Percentiles rank a stretch among this genome's conserved stretches.
Evolutionary conservation across 2,113 vertebrate species (phyloP).

Genomic region (Phrynosoma platyrhinos): DNA sequence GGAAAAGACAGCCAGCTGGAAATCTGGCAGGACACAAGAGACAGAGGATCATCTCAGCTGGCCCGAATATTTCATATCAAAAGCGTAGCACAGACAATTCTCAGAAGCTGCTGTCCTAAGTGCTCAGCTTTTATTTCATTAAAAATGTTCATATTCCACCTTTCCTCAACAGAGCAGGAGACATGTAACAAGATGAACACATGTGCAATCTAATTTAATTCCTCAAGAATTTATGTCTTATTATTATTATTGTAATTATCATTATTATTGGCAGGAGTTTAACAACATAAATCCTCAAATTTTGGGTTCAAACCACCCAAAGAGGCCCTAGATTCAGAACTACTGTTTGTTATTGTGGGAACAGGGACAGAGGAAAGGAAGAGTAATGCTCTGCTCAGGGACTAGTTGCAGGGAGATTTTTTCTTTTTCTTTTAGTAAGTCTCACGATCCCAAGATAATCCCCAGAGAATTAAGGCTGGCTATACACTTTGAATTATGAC

Average conservation of each 20-base stretch:
- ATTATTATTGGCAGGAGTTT: not conserved
- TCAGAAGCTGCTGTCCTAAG: too few relatives aligned
- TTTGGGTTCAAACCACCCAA: not conserved
- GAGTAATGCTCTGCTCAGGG: not conserved
- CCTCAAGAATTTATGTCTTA: not conserved
- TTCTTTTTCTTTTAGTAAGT: not conserved
- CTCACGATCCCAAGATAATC: not conserved
- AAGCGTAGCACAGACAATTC: too few relatives aligned
- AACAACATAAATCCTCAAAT: not conserved
- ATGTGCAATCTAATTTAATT: not conserved
- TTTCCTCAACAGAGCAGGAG: not conserved
- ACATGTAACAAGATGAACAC: not conserved
- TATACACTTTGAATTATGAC: not conserved
- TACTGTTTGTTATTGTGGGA: not conserved
- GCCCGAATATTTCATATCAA: too few relatives aligned
- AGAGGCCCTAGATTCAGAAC: not conserved
- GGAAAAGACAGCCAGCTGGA: too few relatives aligned
- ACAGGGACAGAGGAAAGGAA: not conserved
- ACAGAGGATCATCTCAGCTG: too few relatives aligned
- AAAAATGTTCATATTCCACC: too few relatives aligned
- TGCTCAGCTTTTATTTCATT: too few relatives aligned
- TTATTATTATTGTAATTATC: too few relatives aligned
- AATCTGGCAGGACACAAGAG: too few relatives aligned
- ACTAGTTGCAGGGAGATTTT: not conserved
- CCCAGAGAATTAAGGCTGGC: not conserved